Evolutionary conservation across 2,113 vertebrate species (phyloP).

Genomic region (Hippocampus barbouri): DNA sequence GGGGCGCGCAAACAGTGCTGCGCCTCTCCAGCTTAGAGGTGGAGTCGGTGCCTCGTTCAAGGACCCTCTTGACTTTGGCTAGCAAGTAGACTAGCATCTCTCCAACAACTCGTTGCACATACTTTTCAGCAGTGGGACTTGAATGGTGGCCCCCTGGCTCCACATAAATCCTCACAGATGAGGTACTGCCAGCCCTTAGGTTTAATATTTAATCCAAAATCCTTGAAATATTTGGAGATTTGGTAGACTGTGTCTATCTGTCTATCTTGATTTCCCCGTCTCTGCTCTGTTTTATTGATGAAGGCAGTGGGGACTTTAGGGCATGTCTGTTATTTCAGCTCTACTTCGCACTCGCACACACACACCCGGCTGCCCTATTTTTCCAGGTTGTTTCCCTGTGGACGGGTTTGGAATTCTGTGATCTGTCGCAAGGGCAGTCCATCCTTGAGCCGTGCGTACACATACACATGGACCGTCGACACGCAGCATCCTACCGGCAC

Average conservation of each 20-base stretch:
- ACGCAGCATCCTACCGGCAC: constrained; percentile 2
- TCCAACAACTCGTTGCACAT: background rate
- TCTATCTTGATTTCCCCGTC: constrained; percentile 23
- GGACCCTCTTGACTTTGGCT: background rate
- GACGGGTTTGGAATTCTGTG: constrained; percentile 40
- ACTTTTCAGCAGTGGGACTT: background rate
- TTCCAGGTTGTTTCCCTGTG: constrained; percentile 53
- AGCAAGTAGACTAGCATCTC: background rate
- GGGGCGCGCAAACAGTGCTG: background rate
- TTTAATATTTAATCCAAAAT: constrained; percentile 3
- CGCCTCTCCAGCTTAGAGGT: background rate
- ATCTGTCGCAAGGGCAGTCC: constrained; percentile 42
- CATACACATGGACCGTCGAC: background rate
- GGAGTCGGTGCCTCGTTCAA: background rate
- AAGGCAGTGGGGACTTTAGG: constrained; percentile 58
- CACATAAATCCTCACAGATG: background rate
- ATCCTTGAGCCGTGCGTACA: constrained; percentile 22
- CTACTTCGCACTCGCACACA: constrained; percentile 45
- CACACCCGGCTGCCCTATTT: constrained; percentile 54
- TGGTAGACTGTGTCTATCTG: constrained; percentile 5
- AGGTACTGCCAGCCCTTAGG: background rate
- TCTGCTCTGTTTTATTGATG: constrained; percentile 69
- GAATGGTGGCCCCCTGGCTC: background rate
- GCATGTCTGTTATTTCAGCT: constrained; percentile 67
- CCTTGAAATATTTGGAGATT: constrained; percentile 17